Percentiles rank a stretch among this genome's conserved stretches.
These are phyloP conservation scores for Scrobipalpa costella DNA, from an alignment of 2,888 invertebrate species.

Conservation along the genomic window DNA sequence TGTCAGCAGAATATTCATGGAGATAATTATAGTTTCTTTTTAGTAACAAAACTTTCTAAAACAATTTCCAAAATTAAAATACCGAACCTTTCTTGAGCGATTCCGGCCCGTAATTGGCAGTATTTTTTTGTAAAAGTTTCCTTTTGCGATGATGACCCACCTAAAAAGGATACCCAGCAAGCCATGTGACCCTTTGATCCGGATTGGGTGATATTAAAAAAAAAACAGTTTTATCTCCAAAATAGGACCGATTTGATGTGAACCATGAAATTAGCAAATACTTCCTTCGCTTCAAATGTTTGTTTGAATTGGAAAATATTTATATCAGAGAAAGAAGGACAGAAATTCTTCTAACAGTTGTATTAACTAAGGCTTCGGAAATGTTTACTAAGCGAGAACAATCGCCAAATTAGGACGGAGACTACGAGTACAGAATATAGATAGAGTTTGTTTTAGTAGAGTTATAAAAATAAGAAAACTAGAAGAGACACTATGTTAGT, in stretches of 20 bases:
- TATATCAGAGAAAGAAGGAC: background rate
- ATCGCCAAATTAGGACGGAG: too few species aligned
- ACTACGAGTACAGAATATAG: too few species aligned
- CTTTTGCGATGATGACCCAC: background rate
- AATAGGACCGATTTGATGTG: constrained; percentile 34
- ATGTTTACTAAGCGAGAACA: background rate
- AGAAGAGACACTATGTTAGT: too few species aligned
- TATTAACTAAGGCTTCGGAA: background rate
- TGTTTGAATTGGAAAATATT: background rate
- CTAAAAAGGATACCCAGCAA: background rate
- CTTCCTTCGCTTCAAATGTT: background rate
- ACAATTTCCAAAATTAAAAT: too few species aligned
- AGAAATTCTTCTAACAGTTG: background rate
- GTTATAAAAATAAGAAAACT: too few species aligned
- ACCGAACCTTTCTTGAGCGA: background rate
- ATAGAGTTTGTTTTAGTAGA: too few species aligned
- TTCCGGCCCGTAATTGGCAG: background rate
- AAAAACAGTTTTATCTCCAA: background rate
- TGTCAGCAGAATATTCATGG: too few species aligned
- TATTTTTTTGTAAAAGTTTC: background rate
- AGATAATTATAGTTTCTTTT: too few species aligned
- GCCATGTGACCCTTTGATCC: constrained; percentile 29
- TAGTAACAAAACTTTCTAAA: too few species aligned
- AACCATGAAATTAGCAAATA: constrained; percentile 12
- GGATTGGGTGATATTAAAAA: constrained; percentile 23